Base-by-base conservation (phyloP, 2,113 vertebrate species). In the Uria aalge region DNA sequence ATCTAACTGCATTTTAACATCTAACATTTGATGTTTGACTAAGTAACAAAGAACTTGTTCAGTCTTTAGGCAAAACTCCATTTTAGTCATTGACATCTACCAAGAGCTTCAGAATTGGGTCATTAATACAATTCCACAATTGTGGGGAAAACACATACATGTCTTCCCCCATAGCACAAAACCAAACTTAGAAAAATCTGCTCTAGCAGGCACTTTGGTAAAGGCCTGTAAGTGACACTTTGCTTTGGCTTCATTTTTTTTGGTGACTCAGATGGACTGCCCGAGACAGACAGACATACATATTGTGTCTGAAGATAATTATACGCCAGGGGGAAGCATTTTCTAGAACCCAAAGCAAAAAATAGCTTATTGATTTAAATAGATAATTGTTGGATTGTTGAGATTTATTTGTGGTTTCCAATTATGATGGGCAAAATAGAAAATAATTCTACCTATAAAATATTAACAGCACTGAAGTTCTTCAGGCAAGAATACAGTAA, bases 401-500 rank as follows among this genome's bases (percentile, higher is more conserved):
- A 71, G 52, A 84, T 95, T 48, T 92, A 20, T 81, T 94, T 71
- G 26, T 60, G 21, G 38, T 89, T 95, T 91, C 52, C 90, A 71
- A 13, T 74, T 75, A 81, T 30, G 34, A 81, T 9, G 3, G 55
- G 38, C 19, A 66, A 67, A 92, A 87, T 52, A 84, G 52, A 89
- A 56, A 81, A 32, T 78, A 94, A 91, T 75, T 87, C 52, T 50
- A 38, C 21, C 81, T 34, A 78, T 87, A 89, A 94, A 96, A 94
- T 91, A 95, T 95, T 95, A 95, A 87, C 11, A 4, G 15, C 52
- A 56, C 32, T 92, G 67, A 78, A 72, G 43, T 91, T 76, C 90
- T 94, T 87, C 73, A 90, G 66, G 94, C 87, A 95, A 87, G 69
- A 91, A 78, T 77, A 72, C 18, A 72, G 73, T 48, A 92, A 92